Conservation (phyloP, 2,888 invertebrate genomes). For the Drosophila hamatofila region DNA sequence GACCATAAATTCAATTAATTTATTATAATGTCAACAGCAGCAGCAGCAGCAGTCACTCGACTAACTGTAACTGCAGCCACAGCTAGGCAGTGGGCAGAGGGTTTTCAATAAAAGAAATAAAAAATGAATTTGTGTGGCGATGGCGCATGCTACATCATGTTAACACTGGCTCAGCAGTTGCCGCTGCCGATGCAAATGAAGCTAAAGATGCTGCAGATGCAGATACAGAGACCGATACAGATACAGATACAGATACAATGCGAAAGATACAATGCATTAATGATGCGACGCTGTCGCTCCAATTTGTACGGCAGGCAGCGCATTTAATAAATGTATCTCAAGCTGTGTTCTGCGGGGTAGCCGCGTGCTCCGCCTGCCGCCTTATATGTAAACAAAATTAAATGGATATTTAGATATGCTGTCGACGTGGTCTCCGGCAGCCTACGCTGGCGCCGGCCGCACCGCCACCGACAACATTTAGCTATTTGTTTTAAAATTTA, state of each 20-base stretch:
- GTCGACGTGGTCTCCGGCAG: constrained; percentile 54
- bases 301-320: constrained; percentile 72
- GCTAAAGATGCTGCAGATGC: constrained; percentile 8
- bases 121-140: constrained; percentile 61
- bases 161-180: constrained; percentile 56
- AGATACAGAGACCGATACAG: neutral
- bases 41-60: constrained; percentile 32
- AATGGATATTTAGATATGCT: constrained; percentile 80
- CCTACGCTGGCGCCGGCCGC: constrained; percentile 82
- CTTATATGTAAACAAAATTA: constrained; percentile 78
- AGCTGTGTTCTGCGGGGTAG: constrained; percentile 67
- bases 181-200: neutral
- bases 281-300: constrained; percentile 62
- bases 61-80: constrained; percentile 46
- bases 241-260: constrained; percentile 30
- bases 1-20: constrained; percentile 82
- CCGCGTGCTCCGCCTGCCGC: constrained; percentile 41
- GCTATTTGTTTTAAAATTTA: constrained; percentile 81
- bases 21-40: constrained; percentile 76
- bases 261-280: constrained; percentile 57
- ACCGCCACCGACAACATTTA: constrained; percentile 35
- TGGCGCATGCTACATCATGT: constrained; percentile 71
- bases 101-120: constrained; percentile 44
- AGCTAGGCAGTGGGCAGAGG: constrained; percentile 37
- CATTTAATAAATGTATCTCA: constrained; percentile 79